phyloP scores from a whole-genome alignment of 1,140 invertebrate genomes.

The Mizuhopecten yessoensis region DNA sequence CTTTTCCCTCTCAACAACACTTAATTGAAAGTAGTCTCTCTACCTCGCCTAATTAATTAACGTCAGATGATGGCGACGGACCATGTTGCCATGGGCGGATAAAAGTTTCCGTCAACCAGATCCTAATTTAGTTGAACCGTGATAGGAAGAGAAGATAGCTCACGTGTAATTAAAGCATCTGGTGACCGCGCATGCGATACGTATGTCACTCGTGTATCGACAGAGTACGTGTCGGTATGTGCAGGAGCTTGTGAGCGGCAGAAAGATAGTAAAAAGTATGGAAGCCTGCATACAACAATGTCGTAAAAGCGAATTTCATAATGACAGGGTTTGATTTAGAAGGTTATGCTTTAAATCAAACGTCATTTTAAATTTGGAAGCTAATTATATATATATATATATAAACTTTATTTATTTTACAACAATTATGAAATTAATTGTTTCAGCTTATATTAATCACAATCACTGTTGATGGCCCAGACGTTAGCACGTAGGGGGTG shows the following conservation, averaged over 20 bases:
- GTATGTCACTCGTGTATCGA: constrained; percentile 5
- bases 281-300: not conserved
- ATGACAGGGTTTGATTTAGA: no score
- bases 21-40: not conserved
- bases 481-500: no score
- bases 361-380: no score
- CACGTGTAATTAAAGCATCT: constrained; percentile 19
- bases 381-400: no score
- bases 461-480: no score
- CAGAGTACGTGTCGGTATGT: not conserved
- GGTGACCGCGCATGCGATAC: not conserved
- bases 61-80: not conserved
- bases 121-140: constrained; percentile 27
- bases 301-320: not conserved
- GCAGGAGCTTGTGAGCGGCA: not conserved
- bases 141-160: not conserved
- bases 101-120: constrained; percentile 17
- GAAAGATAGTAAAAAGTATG: not conserved
- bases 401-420: no score
- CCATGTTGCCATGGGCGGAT: constrained; percentile 17
- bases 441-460: no score
- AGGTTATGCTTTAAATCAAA: no score
- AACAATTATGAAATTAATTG: no score
- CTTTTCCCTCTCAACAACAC: not conserved
- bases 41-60: not conserved